Evolutionary conservation across 1,140 invertebrate genomes (phyloP).

Genomic region (Fopius arisanus): DNA sequence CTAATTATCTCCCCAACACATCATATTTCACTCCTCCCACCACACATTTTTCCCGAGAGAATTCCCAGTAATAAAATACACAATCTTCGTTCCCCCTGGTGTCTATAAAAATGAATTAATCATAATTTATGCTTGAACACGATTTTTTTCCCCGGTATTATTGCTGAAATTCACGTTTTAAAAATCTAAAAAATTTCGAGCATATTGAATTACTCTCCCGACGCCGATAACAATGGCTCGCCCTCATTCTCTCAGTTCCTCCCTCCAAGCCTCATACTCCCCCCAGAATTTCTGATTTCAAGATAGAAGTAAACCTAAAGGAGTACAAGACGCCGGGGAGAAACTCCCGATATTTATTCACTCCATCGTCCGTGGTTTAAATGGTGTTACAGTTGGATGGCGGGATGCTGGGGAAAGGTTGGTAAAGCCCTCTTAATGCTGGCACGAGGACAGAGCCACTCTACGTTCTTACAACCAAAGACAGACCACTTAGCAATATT

Average conservation of each 20-base stretch:
- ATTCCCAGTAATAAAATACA: not conserved
- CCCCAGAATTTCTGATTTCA: not conserved
- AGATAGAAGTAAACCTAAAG: not conserved
- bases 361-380: constrained; percentile 43
- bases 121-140: constrained; percentile 1
- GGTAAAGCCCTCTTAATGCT: constrained; percentile 44
- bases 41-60: not conserved
- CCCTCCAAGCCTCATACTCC: no score
- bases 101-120: not conserved
- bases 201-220: not conserved
- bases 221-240: not conserved
- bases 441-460: constrained; percentile 25
- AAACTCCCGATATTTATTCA: constrained; percentile 49
- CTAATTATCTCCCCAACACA: not conserved
- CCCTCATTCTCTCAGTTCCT: not conserved
- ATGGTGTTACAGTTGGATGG: constrained; percentile 37
- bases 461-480: not conserved
- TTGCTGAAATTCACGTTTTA: no score
- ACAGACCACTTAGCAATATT: constrained; percentile 34
- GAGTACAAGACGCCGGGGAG: not conserved
- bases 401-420: not conserved
- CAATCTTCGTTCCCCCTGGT: not conserved
- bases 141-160: not conserved
- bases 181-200: not conserved
- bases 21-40: not conserved